Evolutionary conservation across 2,888 invertebrate genomes (phyloP).

Genomic region (Leucania comma): DNA sequence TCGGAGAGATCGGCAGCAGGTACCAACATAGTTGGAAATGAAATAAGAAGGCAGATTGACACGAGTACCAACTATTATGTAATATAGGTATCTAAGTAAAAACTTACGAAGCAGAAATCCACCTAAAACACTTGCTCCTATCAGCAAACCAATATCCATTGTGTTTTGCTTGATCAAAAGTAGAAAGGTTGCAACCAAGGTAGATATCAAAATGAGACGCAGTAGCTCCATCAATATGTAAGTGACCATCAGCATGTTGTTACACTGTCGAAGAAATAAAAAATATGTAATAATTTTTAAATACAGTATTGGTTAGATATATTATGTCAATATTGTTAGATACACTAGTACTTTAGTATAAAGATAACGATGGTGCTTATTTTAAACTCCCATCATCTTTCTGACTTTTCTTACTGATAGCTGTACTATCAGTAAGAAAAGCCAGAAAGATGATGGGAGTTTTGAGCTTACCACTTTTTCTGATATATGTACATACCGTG

Average conservation of each 20-base stretch:
- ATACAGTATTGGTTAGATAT: neutral
- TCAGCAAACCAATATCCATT: constrained; percentile 87
- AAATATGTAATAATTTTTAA: neutral
- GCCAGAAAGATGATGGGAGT: too few species aligned
- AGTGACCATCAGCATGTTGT: constrained; percentile 79
- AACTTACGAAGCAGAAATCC: constrained; percentile 84
- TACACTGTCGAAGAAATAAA: constrained; percentile 71
- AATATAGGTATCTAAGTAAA: neutral
- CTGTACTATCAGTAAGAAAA: too few species aligned
- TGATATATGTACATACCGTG: constrained; percentile 70
- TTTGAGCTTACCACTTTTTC: neutral
- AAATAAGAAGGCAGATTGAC: too few species aligned
- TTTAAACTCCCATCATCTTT: too few species aligned
- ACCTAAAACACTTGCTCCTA: constrained; percentile 84
- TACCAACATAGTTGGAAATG: neutral
- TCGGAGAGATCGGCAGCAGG: neutral
- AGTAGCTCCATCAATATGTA: constrained; percentile 80
- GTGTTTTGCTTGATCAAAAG: constrained; percentile 85
- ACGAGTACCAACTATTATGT: neutral
- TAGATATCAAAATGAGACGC: constrained; percentile 75
- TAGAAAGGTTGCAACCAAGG: constrained; percentile 75
- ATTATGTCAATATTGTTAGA: neutral
- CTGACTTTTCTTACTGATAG: too few species aligned
- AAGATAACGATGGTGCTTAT: neutral
- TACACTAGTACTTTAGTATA: neutral